Evolutionary conservation across 2,888 invertebrate species (phyloP), one percentile per base, ranked within the genome.

Genomic region (Limenitis arthemis): DNA sequence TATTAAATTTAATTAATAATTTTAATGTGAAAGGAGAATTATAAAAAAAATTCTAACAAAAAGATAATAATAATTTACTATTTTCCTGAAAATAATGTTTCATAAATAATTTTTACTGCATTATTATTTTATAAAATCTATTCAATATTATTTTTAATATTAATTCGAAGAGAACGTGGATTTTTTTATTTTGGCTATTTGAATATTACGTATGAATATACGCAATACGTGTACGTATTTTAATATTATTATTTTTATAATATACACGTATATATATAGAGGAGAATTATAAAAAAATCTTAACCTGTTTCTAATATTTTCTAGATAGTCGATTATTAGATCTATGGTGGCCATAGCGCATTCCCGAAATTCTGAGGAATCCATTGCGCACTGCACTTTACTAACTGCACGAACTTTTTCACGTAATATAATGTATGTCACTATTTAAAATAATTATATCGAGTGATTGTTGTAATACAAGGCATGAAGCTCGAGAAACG

Each of bases 281-380:
- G 20, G 20, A 20, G 4, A 48, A 57, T n/a, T 34, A 46, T 52
- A 38, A 37, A 36, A 44, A 48, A 47, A 28, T 42, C 20, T 87
- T 75, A 84, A 92, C 91, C 91, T 90, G 60, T 94, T 92, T 66
- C 95, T 89, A 58, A 98, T 91, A 63, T 89, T 93, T 61, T 96
- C 94, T 60, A 93, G 86, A 75, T 98, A 98, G 75, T 97, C 93
- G n/a, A 94, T 95, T 32, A 98, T 90, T 69, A 94, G 93, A 75
- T 98, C 97, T 57, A 98, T 90, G 55, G 95, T 91, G 31, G 96
- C 94, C 71, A 92, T 94, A 33, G 94, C 97, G 70, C 94, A 94
- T 64, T 93, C 91, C 57, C 92, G 88, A 79, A 95, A 95, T 70
- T 94, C 89, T 64, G 91, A 86, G 30, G 89, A 87, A 77, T 95